Evolutionary conservation across 2,888 invertebrate species (phyloP).

Genomic region (Caenorhabditis afra): DNA sequence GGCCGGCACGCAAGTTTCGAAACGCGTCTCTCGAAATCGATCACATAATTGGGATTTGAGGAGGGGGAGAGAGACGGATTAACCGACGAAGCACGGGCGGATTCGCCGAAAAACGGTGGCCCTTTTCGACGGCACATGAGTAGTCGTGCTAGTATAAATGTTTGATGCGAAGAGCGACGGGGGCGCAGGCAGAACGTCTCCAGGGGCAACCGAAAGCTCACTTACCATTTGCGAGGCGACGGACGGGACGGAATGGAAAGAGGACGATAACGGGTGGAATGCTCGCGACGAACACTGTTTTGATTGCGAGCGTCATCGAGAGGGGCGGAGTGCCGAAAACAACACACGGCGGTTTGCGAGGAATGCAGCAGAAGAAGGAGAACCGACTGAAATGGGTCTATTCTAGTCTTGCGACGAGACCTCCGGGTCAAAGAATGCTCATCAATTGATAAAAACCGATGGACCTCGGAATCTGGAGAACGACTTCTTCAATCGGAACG

Average conservation of each 20-base stretch:
- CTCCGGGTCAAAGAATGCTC: too few relatives aligned
- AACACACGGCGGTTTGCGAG: neutral
- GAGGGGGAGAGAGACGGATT: slow-evolving; percentile 10
- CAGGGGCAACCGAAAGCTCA: slow-evolving; percentile 21
- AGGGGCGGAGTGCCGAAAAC: slow-evolving; percentile 3
- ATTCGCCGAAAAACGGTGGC: slow-evolving; percentile 23
- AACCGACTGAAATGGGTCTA: slow-evolving; percentile 17
- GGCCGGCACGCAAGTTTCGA: slow-evolving; percentile 17
- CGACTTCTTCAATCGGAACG: too few relatives aligned
- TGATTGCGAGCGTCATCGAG: neutral
- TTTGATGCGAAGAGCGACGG: slow-evolving; percentile 25
- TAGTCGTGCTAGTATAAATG: slow-evolving; percentile 35
- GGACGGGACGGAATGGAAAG: neutral
- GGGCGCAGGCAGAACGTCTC: slow-evolving; percentile 12
- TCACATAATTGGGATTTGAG: slow-evolving; percentile 40
- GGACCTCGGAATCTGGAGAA: too few relatives aligned
- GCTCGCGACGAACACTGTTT: slow-evolving; percentile 24
- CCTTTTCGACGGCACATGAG: neutral
- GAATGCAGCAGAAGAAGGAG: slow-evolving; percentile 3
- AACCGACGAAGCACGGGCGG: slow-evolving; percentile 34
- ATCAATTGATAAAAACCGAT: too few relatives aligned
- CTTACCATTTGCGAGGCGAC: slow-evolving; percentile 36
- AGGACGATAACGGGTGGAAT: slow-evolving; percentile 19
- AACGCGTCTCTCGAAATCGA: slow-evolving; percentile 26
- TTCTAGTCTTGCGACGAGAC: too few relatives aligned